Evolutionary conservation across 2,888 invertebrate genomes (phyloP), one percentile per base, ranked within the genome.

Genomic region (Cremastobaeus sp.): DNA sequence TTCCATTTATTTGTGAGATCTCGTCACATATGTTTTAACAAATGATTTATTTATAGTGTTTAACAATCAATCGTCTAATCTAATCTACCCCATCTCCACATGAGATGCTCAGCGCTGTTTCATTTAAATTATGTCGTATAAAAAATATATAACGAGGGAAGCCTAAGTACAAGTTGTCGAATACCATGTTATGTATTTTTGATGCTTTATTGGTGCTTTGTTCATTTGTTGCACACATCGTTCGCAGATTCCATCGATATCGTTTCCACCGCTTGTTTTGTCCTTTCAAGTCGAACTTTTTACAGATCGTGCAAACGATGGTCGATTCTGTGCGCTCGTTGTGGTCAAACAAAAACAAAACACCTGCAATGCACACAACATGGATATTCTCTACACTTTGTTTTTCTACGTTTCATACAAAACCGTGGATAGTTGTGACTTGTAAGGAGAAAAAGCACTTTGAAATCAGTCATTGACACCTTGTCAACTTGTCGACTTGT

Each of bases 71-170:
- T 70, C 48, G 20, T 37, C 54, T 70, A 64, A 55, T 34, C 50
- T 70, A 70, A 47, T 54, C 28, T 55, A 62, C 59, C 41, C 43
- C 48, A 69, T 35, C 48, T 60, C 50, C 64, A 65, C 69, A 39
- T 37, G 12, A 65, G 34, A 57, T 60, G 32, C 47, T 57, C 34
- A 59, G 39, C 60, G 45, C 12, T 52, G 17, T 37, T 59, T 3
- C 21, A 25, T 35, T 68, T 66, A 72, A 77, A 71, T 66, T 69
- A 70, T 39, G 43, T 66, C 45, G 74, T 81, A 81, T 75, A 81
- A 80, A 80, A 79, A 78, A 77, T 79, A 79, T 71, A 74, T 75
- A 75, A 78, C 47, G 43, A 72, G 54, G 78, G 75, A 80, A 81
- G 79, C 77, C 78, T 78, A 80, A 81, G 74, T 80, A 81, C 78